Percentiles rank a stretch among this genome's conserved stretches.
Conservation (phyloP, 2,113 vertebrate species). For the Rhodinocichla rosea region DNA sequence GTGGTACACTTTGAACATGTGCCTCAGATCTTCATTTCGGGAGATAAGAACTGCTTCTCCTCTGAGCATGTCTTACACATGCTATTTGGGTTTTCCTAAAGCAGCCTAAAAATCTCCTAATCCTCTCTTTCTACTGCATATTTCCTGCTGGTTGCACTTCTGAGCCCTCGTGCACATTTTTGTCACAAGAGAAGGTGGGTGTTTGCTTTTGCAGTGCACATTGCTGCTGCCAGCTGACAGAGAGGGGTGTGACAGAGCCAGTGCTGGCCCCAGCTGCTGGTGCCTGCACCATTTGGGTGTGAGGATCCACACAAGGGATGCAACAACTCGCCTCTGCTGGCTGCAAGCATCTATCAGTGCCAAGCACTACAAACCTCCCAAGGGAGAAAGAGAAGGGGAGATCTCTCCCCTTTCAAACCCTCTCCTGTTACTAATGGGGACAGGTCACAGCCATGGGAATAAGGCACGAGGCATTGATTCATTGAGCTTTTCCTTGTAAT, state of each 20-base stretch:
- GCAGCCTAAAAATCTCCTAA: slow-evolving; percentile 11
- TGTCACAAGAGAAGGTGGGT: background rate
- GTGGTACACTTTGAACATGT: background rate
- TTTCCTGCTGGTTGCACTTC: background rate
- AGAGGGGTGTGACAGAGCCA: background rate
- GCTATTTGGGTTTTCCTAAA: background rate
- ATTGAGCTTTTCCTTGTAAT: slow-evolving; percentile 55
- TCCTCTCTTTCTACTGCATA: background rate
- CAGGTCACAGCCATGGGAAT: background rate
- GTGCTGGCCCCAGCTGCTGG: background rate
- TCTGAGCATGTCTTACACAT: background rate
- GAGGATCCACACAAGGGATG: background rate
- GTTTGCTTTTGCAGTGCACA: background rate
- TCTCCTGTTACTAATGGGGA: slow-evolving; percentile 47
- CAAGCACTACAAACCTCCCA: background rate
- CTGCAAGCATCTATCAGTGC: background rate
- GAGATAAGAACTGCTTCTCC: background rate
- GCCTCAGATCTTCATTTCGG: slow-evolving; percentile 1
- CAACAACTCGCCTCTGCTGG: background rate
- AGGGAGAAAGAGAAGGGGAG: slow-evolving; percentile 4
- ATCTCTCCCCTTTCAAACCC: slow-evolving; percentile 1
- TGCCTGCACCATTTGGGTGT: background rate
- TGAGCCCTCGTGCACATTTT: background rate
- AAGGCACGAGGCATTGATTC: slow-evolving; percentile 31
- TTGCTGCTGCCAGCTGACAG: background rate